Conservation (phyloP, 2,113 vertebrate genomes). For the Brevimyrus niger region DNA sequence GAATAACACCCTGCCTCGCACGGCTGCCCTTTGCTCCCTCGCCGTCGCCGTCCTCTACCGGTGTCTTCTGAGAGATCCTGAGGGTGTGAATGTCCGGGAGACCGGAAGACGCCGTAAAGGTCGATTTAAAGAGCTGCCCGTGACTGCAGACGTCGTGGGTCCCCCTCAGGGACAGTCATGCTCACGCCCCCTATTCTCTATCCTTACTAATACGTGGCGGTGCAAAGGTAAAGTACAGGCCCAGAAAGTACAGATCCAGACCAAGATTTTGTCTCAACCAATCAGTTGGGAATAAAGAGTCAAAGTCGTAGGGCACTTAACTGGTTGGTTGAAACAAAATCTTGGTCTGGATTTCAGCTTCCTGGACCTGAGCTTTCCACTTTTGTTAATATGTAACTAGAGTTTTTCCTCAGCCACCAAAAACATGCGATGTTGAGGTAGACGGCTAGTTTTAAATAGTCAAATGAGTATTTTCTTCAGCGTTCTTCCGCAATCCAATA, state of each 20-base stretch:
- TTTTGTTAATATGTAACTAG: neutral
- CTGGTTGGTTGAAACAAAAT: neutral
- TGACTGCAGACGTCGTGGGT: neutral
- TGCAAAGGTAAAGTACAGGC: neutral
- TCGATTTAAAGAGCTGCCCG: neutral
- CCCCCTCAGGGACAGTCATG: neutral
- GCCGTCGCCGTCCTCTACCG: neutral
- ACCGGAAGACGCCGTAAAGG: neutral
- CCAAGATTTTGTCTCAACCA: neutral
- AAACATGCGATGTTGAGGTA: neutral
- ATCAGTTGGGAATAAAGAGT: neutral
- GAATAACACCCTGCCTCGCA: conserved; percentile 45
- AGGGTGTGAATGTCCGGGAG: neutral
- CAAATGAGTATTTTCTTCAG: neutral
- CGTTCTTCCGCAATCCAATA: neutral
- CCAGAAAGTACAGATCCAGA: neutral
- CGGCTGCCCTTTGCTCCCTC: conserved; percentile 29
- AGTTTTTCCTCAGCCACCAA: neutral
- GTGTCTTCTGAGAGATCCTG: neutral
- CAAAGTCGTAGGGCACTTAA: neutral
- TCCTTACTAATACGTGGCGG: neutral
- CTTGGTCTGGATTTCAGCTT: neutral
- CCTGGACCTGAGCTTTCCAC: neutral
- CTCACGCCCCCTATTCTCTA: neutral
- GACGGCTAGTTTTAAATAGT: neutral